A percentile compares a stretch with the other conserved stretches of the same genome.
phyloP scores from a whole-genome alignment of 2,888 invertebrate genomes.

The Strigamia maritima region DNA sequence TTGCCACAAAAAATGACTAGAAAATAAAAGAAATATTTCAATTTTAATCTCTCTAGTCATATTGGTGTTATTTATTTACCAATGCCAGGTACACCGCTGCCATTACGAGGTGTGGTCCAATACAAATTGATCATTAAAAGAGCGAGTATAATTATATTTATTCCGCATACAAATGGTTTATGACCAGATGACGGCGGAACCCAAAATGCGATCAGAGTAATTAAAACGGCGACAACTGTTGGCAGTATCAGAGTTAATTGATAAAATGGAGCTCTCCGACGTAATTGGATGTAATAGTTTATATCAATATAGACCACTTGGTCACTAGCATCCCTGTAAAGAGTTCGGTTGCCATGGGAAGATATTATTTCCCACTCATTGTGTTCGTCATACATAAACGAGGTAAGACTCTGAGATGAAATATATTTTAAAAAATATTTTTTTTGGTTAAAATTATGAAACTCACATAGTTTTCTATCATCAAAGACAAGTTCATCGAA shows the following conservation, averaged over 20 bases:
- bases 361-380: slow-evolving; percentile 33
- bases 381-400: neutral
- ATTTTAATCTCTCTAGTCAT: neutral
- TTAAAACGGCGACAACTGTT: neutral
- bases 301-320: neutral
- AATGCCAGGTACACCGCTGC: neutral
- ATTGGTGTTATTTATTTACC: neutral
- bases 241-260: neutral
- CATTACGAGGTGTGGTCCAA: neutral
- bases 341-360: neutral
- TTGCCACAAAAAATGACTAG: slow-evolving; percentile 34
- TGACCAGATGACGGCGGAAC: neutral
- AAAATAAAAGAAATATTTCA: neutral
- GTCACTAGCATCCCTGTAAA: neutral
- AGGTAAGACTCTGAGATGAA: neutral
- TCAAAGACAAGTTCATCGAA: slow-evolving; percentile 55
- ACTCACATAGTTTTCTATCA: neutral
- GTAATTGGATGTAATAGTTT: neutral
- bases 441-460: neutral
- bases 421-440: neutral
- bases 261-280: slow-evolving; percentile 11
- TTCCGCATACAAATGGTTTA: neutral
- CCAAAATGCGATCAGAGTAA: neutral
- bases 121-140: neutral
- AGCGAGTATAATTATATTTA: neutral